Evolutionary conservation across 2,797 vertebrate genomes (phyloP), one percentile per base, ranked within the genome.

Genomic region (Rhyacichthys aspro): DNA sequence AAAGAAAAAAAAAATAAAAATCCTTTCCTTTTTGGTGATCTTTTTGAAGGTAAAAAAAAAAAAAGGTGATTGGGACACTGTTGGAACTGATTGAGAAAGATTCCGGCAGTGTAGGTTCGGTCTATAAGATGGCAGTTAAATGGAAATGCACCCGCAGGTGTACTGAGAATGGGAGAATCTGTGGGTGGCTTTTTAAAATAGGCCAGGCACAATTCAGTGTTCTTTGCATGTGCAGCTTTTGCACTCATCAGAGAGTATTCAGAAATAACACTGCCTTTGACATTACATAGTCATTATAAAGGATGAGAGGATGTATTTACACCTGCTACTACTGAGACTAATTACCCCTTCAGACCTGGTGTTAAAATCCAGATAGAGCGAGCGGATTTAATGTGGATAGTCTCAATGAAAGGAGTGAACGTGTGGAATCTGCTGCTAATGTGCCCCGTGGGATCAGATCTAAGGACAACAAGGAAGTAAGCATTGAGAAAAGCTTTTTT

Each of bases 141-240:
- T 48, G 53, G 17, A 62, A 60, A 78, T 10, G 34, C 53, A 60
- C 58, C 74, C 8, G 39, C 57, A 76, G 76, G 68, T 80, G 71
- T 59, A 75, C 34, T 54, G 47, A 78, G 60, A 55, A 59, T 43
- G 11, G 56, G 54, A 57, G 54, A 72, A 72, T 73, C 55, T n/a
- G 55, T 83, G 77, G 83, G 76, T 50, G 84, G 70, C 59, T 79
- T 78, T 74, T 70, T n/a, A 58, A 87, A 86, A 79, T 82, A 87
- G 75, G 75, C 63, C 74, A 68, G 32, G 16, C 71, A 62, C 70
- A 73, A 77, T 63, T 19, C 39, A 37, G 48, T 74, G 63, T 81
- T 81, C 68, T 72, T 55, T 76, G 67, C 55, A 72, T 43, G 48
- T 52, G 34, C 42, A 36, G 59, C 47, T 55, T 62, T 50, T 59